Conservation (phyloP, 2,113 vertebrate species). For the Poeciliopsis prolifica region DNA sequence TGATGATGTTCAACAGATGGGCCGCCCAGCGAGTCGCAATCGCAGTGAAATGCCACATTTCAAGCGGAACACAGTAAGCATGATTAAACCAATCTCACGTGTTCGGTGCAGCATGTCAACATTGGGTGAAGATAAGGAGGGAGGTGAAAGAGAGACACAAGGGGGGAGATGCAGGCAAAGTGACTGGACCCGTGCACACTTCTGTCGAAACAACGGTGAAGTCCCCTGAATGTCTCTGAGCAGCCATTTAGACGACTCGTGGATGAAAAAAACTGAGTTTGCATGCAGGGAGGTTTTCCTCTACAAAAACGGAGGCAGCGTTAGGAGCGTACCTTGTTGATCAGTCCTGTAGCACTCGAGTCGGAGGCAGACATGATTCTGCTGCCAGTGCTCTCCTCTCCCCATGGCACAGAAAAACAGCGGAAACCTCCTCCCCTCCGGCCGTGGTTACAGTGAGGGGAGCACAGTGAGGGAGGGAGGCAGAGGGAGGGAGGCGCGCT, state of each 20-base stretch:
- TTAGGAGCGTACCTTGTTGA: constrained; percentile 79
- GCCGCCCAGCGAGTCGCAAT: constrained; percentile 1
- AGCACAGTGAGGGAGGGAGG: constrained; percentile 48
- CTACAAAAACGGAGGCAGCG: constrained; percentile 22
- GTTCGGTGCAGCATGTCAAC: constrained; percentile 12
- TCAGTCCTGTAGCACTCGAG: constrained; percentile 81
- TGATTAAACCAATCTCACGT: neutral
- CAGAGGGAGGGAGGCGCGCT: constrained; percentile 46
- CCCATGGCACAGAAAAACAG: constrained; percentile 67
- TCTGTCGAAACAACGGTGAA: constrained; percentile 42
- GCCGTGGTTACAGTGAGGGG: constrained; percentile 57
- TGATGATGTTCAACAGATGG: constrained; percentile 51
- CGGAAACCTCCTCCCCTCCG: constrained; percentile 65
- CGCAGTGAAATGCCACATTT: constrained; percentile 29
- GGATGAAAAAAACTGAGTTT: constrained; percentile 21
- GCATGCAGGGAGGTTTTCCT: constrained; percentile 48
- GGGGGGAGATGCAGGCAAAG: constrained; percentile 55
- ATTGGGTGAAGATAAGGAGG: constrained; percentile 32
- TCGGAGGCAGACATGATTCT: constrained; percentile 79
- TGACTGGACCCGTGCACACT: constrained; percentile 61
- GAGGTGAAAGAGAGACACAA: constrained; percentile 14
- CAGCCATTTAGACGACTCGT: constrained; percentile 28
- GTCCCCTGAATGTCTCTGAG: constrained; percentile 24
- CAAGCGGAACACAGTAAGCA: constrained; percentile 12
- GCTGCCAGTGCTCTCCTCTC: constrained; percentile 65